phyloP scores from a whole-genome alignment of 2,797 vertebrate species.

The Etheostoma perlongum region DNA sequence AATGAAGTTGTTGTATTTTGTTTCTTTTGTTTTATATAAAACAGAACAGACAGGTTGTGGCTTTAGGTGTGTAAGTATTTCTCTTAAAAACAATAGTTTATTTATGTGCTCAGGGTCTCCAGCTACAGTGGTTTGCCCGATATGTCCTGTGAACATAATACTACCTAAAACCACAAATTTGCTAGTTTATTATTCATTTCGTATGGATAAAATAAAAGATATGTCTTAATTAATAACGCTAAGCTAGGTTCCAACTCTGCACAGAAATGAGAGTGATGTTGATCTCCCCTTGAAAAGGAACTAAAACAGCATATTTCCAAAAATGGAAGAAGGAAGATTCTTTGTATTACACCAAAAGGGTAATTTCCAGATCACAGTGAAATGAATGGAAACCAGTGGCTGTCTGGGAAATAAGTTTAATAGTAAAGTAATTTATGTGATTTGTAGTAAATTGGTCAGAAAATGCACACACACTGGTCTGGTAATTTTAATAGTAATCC shows the following conservation, averaged over 20 bases:
- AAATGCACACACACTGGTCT: neutral
- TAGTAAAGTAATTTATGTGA: neutral
- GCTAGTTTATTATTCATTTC: neutral
- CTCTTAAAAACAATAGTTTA: neutral
- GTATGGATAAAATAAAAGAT: neutral
- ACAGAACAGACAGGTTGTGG: neutral
- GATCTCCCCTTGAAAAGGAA: neutral
- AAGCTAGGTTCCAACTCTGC: neutral
- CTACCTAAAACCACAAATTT: neutral
- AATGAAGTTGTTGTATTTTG: neutral
- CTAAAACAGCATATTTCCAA: too few species aligned
- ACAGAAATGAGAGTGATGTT: neutral
- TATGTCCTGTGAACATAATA: neutral
- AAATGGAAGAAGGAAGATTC: neutral
- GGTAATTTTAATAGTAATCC: neutral
- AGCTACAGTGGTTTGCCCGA: neutral
- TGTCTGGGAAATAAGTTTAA: neutral
- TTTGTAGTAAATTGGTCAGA: too few species aligned
- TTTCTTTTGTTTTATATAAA: neutral
- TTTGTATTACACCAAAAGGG: neutral
- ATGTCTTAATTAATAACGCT: neutral
- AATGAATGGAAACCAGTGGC: neutral
- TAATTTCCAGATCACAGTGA: neutral
- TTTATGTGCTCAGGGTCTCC: neutral
- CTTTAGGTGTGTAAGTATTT: too few species aligned